These are phyloP conservation scores for Triplophysa dalaica DNA, from an alignment of 2,113 vertebrate species.

Conservation along the genomic window DNA sequence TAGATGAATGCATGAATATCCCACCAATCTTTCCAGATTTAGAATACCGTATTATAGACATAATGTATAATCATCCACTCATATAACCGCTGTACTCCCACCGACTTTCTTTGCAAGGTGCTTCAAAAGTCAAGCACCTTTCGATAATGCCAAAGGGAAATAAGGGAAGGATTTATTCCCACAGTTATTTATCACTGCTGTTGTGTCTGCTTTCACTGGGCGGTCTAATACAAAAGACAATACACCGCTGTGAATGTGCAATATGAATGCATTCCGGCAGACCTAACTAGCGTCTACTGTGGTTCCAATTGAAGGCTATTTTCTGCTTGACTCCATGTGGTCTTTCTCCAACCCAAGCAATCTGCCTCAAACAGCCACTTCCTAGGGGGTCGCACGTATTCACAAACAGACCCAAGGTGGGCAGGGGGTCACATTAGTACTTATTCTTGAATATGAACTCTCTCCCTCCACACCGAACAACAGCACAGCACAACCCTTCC, in stretches of 20 bases:
- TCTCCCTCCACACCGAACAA: slow-evolving; percentile 14
- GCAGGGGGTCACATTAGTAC: slow-evolving; percentile 38
- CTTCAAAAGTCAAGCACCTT: not conserved
- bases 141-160: slow-evolving; percentile 5
- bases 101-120: not conserved
- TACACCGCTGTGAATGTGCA: slow-evolving; percentile 9
- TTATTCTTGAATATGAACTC: slow-evolving; percentile 42
- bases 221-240: slow-evolving; percentile 20
- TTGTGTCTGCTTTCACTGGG: not conserved
- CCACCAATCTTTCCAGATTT: not conserved
- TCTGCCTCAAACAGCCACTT: slow-evolving; percentile 29
- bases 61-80: not conserved
- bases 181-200: slow-evolving; percentile 6
- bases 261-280: slow-evolving; percentile 32
- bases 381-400: slow-evolving; percentile 5
- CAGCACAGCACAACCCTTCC: not conserved
- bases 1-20: slow-evolving; percentile 29
- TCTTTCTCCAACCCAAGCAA: slow-evolving; percentile 15
- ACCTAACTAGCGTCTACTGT: slow-evolving; percentile 22
- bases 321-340: slow-evolving; percentile 39
- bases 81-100: not conserved
- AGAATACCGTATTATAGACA: not conserved
- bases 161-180: slow-evolving; percentile 7
- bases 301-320: slow-evolving; percentile 32
- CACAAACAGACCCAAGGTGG: slow-evolving; percentile 22